phyloP scores from a whole-genome alignment of 1,140 invertebrate genomes.

The Procambarus virginalis region DNA sequence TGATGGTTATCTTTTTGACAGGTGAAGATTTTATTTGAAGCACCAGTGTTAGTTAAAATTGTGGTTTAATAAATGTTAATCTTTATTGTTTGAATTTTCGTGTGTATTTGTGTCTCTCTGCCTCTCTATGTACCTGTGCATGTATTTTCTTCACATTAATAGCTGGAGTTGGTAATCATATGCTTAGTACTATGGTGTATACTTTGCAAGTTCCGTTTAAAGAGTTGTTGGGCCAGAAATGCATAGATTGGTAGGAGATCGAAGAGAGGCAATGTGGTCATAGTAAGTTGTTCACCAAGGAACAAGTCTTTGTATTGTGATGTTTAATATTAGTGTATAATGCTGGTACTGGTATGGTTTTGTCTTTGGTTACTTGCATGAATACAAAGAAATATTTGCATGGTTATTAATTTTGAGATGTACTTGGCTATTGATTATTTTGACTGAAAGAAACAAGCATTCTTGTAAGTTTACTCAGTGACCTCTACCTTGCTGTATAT shows the following conservation, averaged over 20 bases:
- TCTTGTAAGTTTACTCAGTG: not conserved
- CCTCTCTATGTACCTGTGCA: not conserved
- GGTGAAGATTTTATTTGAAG: too few species aligned
- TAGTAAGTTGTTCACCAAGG: slow-evolving; percentile 47
- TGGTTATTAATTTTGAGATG: not conserved
- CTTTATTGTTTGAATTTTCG: too few species aligned
- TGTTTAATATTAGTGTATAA: not conserved
- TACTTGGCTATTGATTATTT: not conserved
- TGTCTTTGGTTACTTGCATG: not conserved
- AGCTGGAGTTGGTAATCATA: not conserved
- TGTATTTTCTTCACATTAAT: not conserved
- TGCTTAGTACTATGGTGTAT: not conserved
- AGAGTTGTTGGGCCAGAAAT: not conserved
- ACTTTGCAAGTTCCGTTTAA: not conserved
- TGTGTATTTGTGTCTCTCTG: too few species aligned
- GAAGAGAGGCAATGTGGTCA: slow-evolving; percentile 52
- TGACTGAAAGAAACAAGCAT: not conserved
- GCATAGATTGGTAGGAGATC: not conserved
- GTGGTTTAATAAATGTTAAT: too few species aligned
- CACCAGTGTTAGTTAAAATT: too few species aligned
- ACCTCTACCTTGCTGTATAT: not conserved
- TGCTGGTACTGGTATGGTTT: not conserved
- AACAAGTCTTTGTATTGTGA: slow-evolving; percentile 7
- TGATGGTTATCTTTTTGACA: too few species aligned
- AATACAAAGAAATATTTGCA: not conserved